Base-by-base conservation (phyloP, 2,888 invertebrate genomes). In the Troides aeacus region DNA sequence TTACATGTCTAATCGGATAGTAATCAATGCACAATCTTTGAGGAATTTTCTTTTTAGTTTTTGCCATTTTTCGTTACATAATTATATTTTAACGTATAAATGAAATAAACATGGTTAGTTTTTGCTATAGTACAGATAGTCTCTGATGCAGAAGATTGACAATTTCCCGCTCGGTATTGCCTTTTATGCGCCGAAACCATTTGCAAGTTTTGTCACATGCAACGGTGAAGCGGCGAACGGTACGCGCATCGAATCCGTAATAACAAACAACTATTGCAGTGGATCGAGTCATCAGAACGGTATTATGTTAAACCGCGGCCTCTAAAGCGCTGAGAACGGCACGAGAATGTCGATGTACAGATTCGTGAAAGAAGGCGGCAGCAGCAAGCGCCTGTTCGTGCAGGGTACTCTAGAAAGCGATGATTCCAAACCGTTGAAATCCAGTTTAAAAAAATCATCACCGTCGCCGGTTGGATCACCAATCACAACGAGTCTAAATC, bases 321-420 rank as follows among this genome's bases (percentile, higher is more conserved):
- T 77, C 79, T 81, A 77, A 83, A 84, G 85, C 85, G 77, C 82
- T 82, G 76, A 79, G 77, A 76, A 78, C 80, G 82, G 79, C 84
- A 81, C 80, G 75, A 86, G 75, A 78, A 94, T 94, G 94, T 94
- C 94, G 77, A 96, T 97, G 95, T 97, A 97, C 86, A 95, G 96
- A 84, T 97, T 97, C 89, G 95, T 96, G 74, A 95, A 96, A 87
- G 96, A 96, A 84, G 84, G 84, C 72, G 84, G 84, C 72, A 87
- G 87, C 78, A 93, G 93, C 79, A 94, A 94, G 82, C 94, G 96
- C 72, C 93, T 97, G 73, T 97, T 96, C 87, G 95, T 97, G 77
- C 96, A 96, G 86, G 96, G 95, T 60, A 95, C 94, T 36, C 90
- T 95, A 42, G 95, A 95, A 81, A 93, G 94, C 76, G 95, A 95